Percentiles rank a stretch among this genome's conserved stretches.
Evolutionary conservation across 2,797 vertebrate genomes (phyloP).

Genomic region (Distichodus sexfasciatus): DNA sequence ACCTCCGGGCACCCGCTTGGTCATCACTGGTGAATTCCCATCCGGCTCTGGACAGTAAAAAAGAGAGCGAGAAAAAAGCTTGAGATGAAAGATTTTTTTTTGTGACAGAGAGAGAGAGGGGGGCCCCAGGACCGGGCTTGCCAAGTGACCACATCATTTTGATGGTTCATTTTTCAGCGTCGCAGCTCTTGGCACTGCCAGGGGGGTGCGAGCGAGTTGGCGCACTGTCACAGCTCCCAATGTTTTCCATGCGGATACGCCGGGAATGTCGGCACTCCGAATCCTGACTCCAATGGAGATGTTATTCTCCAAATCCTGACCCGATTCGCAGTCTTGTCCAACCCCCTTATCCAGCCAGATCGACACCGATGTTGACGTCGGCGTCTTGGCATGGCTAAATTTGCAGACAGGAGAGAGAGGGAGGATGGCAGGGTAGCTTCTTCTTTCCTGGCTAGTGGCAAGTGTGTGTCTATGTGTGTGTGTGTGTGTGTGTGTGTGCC

Average conservation of each 20-base stretch:
- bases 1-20: conserved; percentile 61
- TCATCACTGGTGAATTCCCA: conserved; percentile 67
- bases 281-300: conserved; percentile 42
- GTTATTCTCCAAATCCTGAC: conserved; percentile 23
- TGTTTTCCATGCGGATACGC: too few relatives aligned
- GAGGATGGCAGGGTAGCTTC: too few relatives aligned
- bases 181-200: conserved; percentile 51
- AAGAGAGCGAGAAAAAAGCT: not conserved
- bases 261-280: too few relatives aligned
- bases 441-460: conserved; percentile 52
- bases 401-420: conserved; percentile 42
- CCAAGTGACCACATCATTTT: conserved; percentile 74
- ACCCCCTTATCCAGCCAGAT: conserved; percentile 38
- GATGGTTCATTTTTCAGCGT: conserved; percentile 69
- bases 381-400: conserved; percentile 43
- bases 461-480: conserved; percentile 50
- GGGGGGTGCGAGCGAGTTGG: too few relatives aligned
- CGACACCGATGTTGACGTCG: conserved; percentile 33
- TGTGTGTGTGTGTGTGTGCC: conserved; percentile 67
- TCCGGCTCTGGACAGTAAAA: conserved; percentile 56
- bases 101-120: conserved; percentile 42
- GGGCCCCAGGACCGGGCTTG: conserved; percentile 60
- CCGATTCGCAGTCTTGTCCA: conserved; percentile 40
- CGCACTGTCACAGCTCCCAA: too few relatives aligned
- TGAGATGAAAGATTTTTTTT: too few relatives aligned